Conservation (phyloP, 1,140 invertebrate species). For the Cotesia chilonis region DNA sequence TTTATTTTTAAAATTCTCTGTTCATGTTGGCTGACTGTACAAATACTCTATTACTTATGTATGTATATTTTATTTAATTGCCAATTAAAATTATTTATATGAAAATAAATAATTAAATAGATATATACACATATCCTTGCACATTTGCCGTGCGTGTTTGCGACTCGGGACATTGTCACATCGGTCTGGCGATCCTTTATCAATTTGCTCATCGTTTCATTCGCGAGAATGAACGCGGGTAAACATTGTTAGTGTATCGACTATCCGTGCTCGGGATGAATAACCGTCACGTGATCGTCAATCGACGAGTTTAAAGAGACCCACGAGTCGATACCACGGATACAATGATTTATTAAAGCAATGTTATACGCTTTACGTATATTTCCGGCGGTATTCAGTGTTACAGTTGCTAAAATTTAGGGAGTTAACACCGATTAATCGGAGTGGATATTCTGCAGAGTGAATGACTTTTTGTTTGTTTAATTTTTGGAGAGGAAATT, state of each 20-base stretch:
- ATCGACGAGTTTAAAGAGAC: neutral
- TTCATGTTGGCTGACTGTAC: neutral
- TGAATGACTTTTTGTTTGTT: too few species aligned
- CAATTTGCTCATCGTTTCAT: conserved; percentile 14
- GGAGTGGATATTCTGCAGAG: too few species aligned
- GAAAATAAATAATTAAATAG: neutral
- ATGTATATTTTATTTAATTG: neutral
- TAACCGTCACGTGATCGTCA: neutral
- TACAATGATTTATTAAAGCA: too few species aligned
- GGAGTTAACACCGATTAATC: too few species aligned
- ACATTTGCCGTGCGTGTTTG: neutral
- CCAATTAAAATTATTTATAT: conserved; percentile 3
- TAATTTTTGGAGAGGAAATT: too few species aligned
- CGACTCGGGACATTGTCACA: conserved; percentile 10
- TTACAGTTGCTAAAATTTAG: too few species aligned
- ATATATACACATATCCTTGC: neutral
- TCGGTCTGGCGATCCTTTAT: neutral
- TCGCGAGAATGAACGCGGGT: conserved; percentile 2
- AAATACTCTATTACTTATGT: too few species aligned
- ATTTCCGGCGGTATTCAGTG: too few species aligned
- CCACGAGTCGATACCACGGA: too few species aligned
- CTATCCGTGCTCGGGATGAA: neutral
- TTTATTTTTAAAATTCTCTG: neutral
- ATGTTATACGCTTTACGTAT: too few species aligned
- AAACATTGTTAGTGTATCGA: conserved; percentile 23